Conservation (phyloP, 2,113 vertebrate genomes). For the Vidua chalybeata region DNA sequence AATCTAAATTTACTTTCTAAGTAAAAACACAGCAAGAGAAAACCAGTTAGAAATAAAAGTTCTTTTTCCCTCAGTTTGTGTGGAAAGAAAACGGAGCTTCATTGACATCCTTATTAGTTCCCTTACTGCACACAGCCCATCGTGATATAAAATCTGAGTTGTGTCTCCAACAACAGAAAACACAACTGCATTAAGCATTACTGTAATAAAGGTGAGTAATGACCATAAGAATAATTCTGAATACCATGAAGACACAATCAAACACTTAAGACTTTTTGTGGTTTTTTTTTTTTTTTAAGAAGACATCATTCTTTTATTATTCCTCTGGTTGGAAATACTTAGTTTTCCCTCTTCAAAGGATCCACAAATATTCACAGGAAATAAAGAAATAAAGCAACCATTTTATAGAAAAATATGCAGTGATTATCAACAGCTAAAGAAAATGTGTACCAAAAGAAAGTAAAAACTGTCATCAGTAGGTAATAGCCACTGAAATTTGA, state of each 20-base stretch:
- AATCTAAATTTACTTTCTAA: background rate
- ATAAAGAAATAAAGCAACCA: background rate
- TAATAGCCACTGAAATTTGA: background rate
- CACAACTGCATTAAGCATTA: background rate
- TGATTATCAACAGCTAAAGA: background rate
- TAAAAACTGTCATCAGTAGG: background rate
- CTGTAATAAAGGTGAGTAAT: background rate
- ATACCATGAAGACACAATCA: background rate
- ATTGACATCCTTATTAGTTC: background rate
- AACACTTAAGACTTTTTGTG: background rate
- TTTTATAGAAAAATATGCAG: background rate
- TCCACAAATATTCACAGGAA: background rate
- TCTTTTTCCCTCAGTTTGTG: background rate
- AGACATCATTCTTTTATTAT: background rate
- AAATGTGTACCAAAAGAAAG: background rate
- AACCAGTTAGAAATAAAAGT: background rate
- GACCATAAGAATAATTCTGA: background rate
- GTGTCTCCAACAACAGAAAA: background rate
- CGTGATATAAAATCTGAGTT: background rate
- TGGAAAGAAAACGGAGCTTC: background rate
- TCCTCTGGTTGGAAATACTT: background rate
- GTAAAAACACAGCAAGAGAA: background rate
- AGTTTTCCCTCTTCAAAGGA: background rate
- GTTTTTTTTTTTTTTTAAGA: fast-evolving
- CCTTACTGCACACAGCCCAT: background rate